Base-by-base conservation (phyloP, 2,797 vertebrate genomes). In the Cephalopachus bancanus region DNA sequence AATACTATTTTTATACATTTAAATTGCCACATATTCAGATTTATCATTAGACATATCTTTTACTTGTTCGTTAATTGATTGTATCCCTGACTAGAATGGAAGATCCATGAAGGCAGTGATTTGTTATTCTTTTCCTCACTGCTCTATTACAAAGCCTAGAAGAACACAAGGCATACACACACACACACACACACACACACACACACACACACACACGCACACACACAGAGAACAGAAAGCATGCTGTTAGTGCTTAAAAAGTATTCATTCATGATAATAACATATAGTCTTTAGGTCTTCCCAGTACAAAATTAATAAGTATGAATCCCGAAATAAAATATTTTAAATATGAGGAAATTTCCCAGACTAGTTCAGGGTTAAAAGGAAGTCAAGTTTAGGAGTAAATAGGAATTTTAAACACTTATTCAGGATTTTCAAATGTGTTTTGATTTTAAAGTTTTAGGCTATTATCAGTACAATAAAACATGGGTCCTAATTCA, bases 391-490 rank as follows among this genome's bases (percentile, higher is more conserved):
- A 94, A 75, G 14, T 53, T 84, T 93, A 93, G 69, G 55, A 93
- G 57, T 59, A 87, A 89, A 64, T n/a, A 93, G 53, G 91, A 92
- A 87, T 95, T 75, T 81, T 72, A 4, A 83, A 60, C 92, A 88
- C 26, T 10, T 64, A 76, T 72, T 94, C 55, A 88, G n/a, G 8
- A 67, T 92, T 93, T 91, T 28, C 84, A 95, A 71, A 71, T 65
- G 30, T 89, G 62, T 90, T 89, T 44, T 94, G 24, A 92, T 87
- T 96, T 92, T 53, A 22, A 93, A 69, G 28, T 78, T 92, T 95
- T 79, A 96, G 26, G 17, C 1, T 92, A 62, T n/a, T 83, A 67
- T 49, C 72, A 91, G 28, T 55, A 72, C 22, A 72, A 97, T 65
- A 80, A 87, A 92, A 71, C 20, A 78, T n/a, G 37, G 20, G 2